Percentiles rank a stretch among this genome's conserved stretches.
phyloP scores from a whole-genome alignment of 2,113 vertebrate species.

The Phainopepla nitens region DNA sequence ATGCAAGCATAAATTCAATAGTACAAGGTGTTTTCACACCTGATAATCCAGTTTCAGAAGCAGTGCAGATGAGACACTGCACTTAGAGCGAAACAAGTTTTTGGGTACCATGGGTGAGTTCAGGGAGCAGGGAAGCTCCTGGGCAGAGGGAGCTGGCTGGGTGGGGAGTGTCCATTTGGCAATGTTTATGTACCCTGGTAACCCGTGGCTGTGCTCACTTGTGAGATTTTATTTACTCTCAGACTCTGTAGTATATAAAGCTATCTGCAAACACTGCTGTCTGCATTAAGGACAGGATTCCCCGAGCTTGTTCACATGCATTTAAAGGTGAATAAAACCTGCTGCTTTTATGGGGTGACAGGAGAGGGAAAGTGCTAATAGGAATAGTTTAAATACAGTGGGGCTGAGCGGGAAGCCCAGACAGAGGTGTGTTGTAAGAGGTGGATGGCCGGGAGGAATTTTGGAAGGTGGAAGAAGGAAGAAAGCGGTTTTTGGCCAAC shows the following conservation, averaged over 20 bases:
- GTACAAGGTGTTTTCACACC: background rate
- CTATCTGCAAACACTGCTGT: background rate
- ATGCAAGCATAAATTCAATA: background rate
- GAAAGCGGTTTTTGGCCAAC: too few relatives aligned
- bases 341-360: background rate
- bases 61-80: background rate
- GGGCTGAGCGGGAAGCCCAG: background rate
- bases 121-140: background rate
- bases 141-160: background rate
- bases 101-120: background rate
- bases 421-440: background rate
- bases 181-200: fast-evolving
- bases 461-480: background rate
- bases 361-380: background rate
- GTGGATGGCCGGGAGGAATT: background rate
- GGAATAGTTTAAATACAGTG: background rate
- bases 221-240: background rate
- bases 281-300: background rate
- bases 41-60: background rate
- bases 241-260: background rate
- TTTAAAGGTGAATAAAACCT: background rate
- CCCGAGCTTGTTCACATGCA: background rate
- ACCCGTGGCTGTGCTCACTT: background rate
- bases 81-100: background rate
- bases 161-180: background rate